Percentiles rank a stretch among this genome's conserved stretches.
These are phyloP conservation scores for Molossus molossus DNA, from an alignment of 2,797 vertebrate genomes.

Conservation along the genomic window DNA sequence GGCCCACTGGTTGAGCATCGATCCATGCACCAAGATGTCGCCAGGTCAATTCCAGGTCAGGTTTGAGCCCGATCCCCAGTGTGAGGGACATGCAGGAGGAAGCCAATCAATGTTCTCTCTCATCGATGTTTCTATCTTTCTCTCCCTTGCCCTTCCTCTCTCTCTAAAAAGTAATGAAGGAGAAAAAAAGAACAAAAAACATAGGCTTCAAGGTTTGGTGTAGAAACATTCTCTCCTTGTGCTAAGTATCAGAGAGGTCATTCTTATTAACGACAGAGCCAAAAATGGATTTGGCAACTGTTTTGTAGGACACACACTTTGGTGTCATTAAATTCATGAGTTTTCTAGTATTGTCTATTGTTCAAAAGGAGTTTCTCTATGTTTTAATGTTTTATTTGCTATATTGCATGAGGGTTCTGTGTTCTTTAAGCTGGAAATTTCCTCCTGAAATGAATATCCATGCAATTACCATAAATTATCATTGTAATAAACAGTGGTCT, in stretches of 20 bases:
- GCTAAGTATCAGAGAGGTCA: neutral
- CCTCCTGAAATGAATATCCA: neutral
- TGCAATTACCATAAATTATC: neutral
- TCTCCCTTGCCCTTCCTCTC: no score
- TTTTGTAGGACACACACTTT: neutral
- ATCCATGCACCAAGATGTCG: no score
- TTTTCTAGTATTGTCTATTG: neutral
- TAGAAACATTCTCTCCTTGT: neutral
- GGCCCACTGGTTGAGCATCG: no score
- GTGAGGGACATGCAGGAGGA: no score
- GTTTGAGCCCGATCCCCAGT: no score
- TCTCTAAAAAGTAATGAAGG: no score
- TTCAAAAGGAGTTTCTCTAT: neutral
- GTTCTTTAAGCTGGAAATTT: neutral
- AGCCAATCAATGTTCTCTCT: no score
- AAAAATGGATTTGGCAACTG: neutral
- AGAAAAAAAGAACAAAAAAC: no score
- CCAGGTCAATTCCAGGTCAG: no score
- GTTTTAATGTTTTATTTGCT: neutral
- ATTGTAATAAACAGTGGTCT: neutral
- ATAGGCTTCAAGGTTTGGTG: neutral
- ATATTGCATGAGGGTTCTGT: neutral
- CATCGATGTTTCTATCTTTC: no score
- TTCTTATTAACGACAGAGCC: neutral
- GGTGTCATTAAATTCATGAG: neutral